Evolutionary conservation across 2,113 vertebrate species (phyloP).

Genomic region (Amazona guildingii): DNA sequence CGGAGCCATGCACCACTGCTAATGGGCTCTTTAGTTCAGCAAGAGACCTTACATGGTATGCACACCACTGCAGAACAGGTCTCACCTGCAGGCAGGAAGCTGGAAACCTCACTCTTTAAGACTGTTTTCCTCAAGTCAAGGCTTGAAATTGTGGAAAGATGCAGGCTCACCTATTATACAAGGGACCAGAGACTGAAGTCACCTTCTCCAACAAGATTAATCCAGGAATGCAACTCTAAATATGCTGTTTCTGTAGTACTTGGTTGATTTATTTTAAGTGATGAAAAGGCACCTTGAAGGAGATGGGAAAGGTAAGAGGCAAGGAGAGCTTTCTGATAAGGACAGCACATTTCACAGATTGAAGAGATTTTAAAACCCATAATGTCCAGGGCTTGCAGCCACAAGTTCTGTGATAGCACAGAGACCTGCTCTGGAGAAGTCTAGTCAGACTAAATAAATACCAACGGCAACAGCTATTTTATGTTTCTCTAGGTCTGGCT

Average conservation of each 20-base stretch:
- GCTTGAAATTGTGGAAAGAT: not conserved
- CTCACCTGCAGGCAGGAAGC: not conserved
- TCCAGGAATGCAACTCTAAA: not conserved
- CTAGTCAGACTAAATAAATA: not conserved
- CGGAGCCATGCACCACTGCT: fast-evolving
- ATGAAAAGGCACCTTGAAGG: not conserved
- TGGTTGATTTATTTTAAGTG: not conserved
- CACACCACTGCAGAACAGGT: fast-evolving
- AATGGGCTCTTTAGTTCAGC: not conserved
- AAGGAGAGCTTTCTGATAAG: not conserved
- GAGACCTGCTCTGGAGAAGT: not conserved
- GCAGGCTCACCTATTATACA: not conserved
- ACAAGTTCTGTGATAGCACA: not conserved
- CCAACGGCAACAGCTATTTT: not conserved
- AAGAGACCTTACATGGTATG: fast-evolving
- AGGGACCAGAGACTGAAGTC: not conserved
- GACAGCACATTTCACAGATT: not conserved
- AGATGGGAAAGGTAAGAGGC: not conserved
- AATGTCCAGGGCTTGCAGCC: not conserved
- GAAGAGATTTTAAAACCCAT: not conserved
- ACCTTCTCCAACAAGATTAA: not conserved
- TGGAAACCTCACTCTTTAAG: not conserved
- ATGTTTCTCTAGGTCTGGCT: not conserved
- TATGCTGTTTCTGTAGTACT: fast-evolving
- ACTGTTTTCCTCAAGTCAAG: not conserved